phyloP scores from a whole-genome alignment of 2,113 vertebrate genomes.

The Apodemus speciosus region DNA sequence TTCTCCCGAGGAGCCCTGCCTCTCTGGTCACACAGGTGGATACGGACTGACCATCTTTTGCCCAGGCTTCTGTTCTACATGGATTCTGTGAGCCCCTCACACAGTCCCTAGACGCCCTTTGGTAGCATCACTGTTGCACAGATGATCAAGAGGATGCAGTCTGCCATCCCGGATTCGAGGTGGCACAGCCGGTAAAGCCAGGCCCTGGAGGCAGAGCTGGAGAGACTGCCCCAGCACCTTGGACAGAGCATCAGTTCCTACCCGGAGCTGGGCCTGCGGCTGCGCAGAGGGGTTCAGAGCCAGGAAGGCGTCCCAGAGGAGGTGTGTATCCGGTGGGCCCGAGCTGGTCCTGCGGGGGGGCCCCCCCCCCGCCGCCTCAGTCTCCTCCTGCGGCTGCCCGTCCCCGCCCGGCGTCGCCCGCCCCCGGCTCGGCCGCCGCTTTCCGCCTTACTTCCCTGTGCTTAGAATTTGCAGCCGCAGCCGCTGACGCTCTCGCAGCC shows the following conservation, averaged over 20 bases:
- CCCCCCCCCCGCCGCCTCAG: background rate
- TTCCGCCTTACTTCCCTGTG: conserved; percentile 52
- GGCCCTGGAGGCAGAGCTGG: background rate
- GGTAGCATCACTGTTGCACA: background rate
- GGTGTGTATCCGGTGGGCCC: background rate
- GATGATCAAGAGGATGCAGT: background rate
- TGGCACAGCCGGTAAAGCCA: background rate
- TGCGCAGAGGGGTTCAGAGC: background rate
- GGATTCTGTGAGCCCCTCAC: background rate
- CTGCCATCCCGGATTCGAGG: background rate
- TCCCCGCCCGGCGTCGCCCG: background rate
- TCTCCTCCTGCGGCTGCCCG: no score
- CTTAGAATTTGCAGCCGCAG: conserved; percentile 62
- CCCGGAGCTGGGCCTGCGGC: conserved; percentile 3
- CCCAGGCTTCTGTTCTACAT: background rate
- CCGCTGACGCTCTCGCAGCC: conserved; percentile 40
- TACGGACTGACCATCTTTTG: background rate
- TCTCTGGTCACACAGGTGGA: background rate
- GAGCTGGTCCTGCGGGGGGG: no score
- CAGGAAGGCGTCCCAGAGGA: conserved; percentile 16
- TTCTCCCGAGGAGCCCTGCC: background rate
- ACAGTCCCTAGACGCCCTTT: background rate
- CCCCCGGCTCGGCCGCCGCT: background rate
- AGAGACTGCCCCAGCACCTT: background rate
- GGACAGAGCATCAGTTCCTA: background rate